These are phyloP conservation scores for Nycticryphes semicollaris DNA, from an alignment of 2,113 vertebrate species.

Conservation along the genomic window DNA sequence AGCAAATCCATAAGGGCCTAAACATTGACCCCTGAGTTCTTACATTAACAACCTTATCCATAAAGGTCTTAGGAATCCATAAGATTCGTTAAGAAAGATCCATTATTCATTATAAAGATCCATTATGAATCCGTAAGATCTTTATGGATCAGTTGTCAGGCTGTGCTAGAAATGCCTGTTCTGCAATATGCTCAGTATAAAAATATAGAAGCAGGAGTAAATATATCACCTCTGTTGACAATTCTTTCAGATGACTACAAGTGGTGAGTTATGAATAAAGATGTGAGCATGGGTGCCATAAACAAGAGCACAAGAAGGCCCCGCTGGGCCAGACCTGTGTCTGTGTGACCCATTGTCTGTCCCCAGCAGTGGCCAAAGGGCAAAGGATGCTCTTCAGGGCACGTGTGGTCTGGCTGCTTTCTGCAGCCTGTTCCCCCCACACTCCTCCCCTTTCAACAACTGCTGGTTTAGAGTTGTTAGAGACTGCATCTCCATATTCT, in stretches of 20 bases:
- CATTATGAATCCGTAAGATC: neutral
- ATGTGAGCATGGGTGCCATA: neutral
- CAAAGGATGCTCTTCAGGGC: neutral
- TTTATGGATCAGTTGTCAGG: neutral
- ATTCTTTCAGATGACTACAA: neutral
- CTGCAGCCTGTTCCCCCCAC: rapidly evolving
- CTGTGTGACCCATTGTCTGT: neutral
- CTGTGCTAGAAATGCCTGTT: neutral
- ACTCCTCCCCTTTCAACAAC: neutral
- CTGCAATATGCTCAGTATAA: neutral
- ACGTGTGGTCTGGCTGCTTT: neutral
- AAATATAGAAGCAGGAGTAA: neutral
- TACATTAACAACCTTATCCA: neutral
- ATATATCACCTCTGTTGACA: neutral
- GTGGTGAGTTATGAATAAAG: neutral
- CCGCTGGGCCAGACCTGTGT: neutral
- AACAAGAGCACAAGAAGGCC: neutral
- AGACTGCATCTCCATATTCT: neutral
- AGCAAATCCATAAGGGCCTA: neutral
- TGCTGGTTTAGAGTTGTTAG: neutral
- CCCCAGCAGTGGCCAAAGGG: neutral
- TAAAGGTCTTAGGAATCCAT: neutral
- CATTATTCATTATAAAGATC: too few species aligned
- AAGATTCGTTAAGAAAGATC: neutral
- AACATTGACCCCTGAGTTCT: neutral